Base-by-base conservation (phyloP, 2,113 vertebrate species). In the Corythoichthys intestinalis region DNA sequence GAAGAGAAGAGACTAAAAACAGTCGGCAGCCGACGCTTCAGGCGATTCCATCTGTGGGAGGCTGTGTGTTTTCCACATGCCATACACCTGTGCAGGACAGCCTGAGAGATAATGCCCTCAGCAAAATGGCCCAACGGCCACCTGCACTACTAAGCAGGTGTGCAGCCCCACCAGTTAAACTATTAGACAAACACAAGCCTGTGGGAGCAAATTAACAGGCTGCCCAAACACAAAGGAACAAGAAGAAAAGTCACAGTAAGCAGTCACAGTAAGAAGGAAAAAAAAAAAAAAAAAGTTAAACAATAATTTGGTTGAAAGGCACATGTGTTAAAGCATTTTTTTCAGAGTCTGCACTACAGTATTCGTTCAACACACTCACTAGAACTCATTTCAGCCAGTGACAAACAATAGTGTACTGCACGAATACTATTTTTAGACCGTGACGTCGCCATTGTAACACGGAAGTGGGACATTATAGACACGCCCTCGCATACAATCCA, bases 71-170 rank as follows among this genome's bases (percentile, higher is more conserved):
- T 77, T 82, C 85, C 77, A 74, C 74, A 65, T 83, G 87, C 85
- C 87, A 84, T 88, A 88, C 92, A 93, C 88, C 91, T 92, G 91
- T 88, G 82, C 81, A 88, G 84, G 85, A 86, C 81, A 74, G 83
- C 85, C 82, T 72, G 83, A 77, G 87, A 90, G 87, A 83, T 76
- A 86, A 85, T 78, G 83, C 79, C 81, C 78, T 69, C 47, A 80
- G 85, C 80, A 77, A 78, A 85, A 69, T 79, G 87, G 81, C 83
- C 86, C 72, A 11, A 70, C 70, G 76, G 86, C 86, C 91, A 92
- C 89, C 89, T 89, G 91, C 48, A 84, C 84, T 78, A 80, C 75
- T 84, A 88, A 87, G 85, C 89, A 91, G 89, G 90, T 91, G 91
- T 78, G 74, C 73, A 87, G 83, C 86, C 79, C 66, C 79, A 84